These are phyloP conservation scores for Eulemur mongoz DNA, from an alignment of 2,797 vertebrate species.

Conservation along the genomic window DNA sequence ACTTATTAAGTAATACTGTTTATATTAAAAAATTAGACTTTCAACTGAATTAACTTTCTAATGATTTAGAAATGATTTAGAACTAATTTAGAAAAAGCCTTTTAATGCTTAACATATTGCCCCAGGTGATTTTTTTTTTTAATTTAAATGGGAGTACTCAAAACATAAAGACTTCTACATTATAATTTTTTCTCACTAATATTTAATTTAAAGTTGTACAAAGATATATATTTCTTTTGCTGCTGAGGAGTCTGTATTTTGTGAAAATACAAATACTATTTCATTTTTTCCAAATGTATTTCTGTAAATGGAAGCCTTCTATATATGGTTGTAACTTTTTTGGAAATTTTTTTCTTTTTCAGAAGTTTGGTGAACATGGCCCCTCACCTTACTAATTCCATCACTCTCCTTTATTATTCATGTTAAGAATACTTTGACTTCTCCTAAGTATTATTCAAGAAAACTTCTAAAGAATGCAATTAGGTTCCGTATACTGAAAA, in stretches of 20 bases:
- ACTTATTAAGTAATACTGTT: background rate
- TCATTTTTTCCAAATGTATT: background rate
- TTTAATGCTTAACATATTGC: background rate
- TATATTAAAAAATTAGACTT: conserved; percentile 15
- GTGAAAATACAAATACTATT: background rate
- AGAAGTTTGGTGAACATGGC: background rate
- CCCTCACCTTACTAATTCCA: background rate
- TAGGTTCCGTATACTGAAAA: background rate
- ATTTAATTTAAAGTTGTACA: background rate
- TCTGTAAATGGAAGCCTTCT: background rate
- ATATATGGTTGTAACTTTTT: background rate
- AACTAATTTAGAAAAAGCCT: conserved; percentile 14
- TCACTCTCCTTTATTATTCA: conserved; percentile 1
- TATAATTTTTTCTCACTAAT: background rate
- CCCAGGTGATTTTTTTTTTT: background rate
- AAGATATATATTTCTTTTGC: background rate
- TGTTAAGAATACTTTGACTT: conserved; percentile 4
- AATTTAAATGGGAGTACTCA: conserved; percentile 1
- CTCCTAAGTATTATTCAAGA: background rate
- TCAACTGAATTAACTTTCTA: conserved; percentile 27
- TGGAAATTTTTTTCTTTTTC: background rate
- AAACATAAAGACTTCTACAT: background rate
- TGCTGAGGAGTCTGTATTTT: background rate
- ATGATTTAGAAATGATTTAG: conserved; percentile 52
- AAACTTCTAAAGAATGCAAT: conserved; percentile 11